Evolutionary conservation across 2,888 invertebrate genomes (phyloP).

Genomic region (Diaperis boleti): DNA sequence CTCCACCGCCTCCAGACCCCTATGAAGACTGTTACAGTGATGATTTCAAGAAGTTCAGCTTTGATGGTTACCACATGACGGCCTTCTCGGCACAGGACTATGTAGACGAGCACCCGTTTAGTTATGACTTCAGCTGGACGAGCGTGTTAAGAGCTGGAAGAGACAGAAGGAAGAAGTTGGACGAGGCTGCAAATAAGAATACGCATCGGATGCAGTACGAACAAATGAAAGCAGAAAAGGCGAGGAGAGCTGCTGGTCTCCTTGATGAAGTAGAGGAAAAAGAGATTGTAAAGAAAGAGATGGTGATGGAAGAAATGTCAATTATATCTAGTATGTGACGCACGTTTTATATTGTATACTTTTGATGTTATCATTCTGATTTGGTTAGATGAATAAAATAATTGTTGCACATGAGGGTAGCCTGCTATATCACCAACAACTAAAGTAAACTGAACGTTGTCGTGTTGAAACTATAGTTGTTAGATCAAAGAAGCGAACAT

Average conservation of each 20-base stretch:
- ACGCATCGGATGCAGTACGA: slow-evolving; percentile 9
- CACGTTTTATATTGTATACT: neutral
- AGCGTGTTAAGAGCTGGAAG: slow-evolving; percentile 61
- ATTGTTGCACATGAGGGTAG: too few relatives aligned
- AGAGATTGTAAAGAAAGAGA: neutral
- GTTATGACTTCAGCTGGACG: slow-evolving; percentile 71
- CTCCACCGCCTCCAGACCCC: slow-evolving; percentile 64
- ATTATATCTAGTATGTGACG: neutral
- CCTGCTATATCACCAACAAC: too few relatives aligned
- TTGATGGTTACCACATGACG: slow-evolving; percentile 64
- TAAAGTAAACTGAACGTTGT: too few relatives aligned
- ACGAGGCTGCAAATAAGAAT: neutral
- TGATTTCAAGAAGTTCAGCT: slow-evolving; percentile 63
- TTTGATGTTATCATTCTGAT: neutral
- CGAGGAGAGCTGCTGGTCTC: too few relatives aligned
- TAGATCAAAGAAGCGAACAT: too few relatives aligned
- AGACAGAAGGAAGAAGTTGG: slow-evolving; percentile 25
- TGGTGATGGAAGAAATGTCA: neutral
- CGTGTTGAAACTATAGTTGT: too few relatives aligned
- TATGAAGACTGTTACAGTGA: slow-evolving; percentile 53
- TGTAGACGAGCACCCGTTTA: slow-evolving; percentile 68
- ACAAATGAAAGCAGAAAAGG: slow-evolving; percentile 1
- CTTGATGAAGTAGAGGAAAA: neutral
- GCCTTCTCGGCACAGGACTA: slow-evolving; percentile 62
- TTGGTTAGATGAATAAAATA: neutral